phyloP scores from a whole-genome alignment of 1,140 invertebrate species.

The Rhopalosiphum maidis region DNA sequence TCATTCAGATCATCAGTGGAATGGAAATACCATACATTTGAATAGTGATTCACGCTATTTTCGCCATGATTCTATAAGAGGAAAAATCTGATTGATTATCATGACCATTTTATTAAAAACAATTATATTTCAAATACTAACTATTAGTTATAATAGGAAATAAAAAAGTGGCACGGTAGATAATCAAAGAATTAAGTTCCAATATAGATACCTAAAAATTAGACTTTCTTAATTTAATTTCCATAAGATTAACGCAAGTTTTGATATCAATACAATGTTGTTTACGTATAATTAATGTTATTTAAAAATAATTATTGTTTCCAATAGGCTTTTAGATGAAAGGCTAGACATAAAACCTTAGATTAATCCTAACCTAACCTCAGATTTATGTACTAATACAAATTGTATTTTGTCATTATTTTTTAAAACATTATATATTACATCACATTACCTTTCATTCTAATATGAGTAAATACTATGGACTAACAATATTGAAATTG shows the following conservation, averaged over 20 bases:
- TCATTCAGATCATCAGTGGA: neutral
- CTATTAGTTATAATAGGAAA: neutral
- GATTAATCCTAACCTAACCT: neutral
- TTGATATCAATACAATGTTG: neutral
- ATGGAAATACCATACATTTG: conserved; percentile 51
- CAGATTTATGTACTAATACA: neutral
- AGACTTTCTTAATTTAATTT: neutral
- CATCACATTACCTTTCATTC: neutral
- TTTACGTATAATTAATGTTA: neutral
- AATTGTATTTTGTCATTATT: neutral
- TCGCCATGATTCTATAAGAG: neutral
- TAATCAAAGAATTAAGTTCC: neutral
- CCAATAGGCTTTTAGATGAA: neutral
- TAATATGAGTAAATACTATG: neutral
- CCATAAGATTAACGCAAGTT: neutral
- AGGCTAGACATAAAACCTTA: neutral
- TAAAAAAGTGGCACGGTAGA: neutral
- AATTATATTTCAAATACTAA: neutral
- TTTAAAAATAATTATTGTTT: neutral
- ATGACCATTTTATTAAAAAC: neutral
- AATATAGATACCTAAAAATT: neutral
- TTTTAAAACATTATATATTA: neutral
- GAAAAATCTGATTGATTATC: neutral
- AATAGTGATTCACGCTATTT: neutral
- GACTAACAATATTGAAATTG: neutral